Base-by-base conservation (phyloP, 2,888 invertebrate species). In the Dolichopus griseipennis region DNA sequence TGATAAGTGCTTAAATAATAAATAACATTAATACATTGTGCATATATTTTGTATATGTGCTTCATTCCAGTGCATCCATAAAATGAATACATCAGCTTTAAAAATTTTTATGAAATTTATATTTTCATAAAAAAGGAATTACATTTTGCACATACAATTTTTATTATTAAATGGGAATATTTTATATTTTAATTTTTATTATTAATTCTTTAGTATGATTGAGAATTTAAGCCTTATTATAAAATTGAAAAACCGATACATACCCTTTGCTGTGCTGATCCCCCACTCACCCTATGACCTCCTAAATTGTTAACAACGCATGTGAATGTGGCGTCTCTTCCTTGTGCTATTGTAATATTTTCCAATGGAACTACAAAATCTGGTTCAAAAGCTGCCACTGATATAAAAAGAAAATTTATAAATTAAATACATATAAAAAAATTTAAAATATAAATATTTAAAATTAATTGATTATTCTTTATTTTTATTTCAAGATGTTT, bases 221-320 rank as follows among this genome's bases (percentile, higher is more conserved):
- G 21, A 7, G 61, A 64, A 33, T 10, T 21, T 66, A 67, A 69
- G 66, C 43, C 67, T 61, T 62, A 34, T 34, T 65, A 67, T 65
- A 69, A 71, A 69, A 68, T 67, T 70, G 72, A 73, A 76, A 75
- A 81, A 81, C 82, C 79, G 86, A 89, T 90, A 90, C 90, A 89
- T 90, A 90, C 90, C 90, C 90, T 89, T 86, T 90, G 89, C 81
- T 88, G 88, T 85, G 88, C 85, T 86, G 87, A 85, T 85, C 90
- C 90, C 85, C 90, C 90, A 92, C 92, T 93, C 92, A 94, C 94
- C 91, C 91, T 90, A 85, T 90, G 85, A 84, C 85, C 85, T 75
- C 85, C 85, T 80, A 90, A 85, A 83, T 90, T 89, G 83, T 89
- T 89, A 78, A 90, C 90, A 77, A 90, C 88, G 78, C 90, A 90